These are phyloP conservation scores for Platalea minor DNA, from an alignment of 2,797 vertebrate genomes.

Conservation along the genomic window DNA sequence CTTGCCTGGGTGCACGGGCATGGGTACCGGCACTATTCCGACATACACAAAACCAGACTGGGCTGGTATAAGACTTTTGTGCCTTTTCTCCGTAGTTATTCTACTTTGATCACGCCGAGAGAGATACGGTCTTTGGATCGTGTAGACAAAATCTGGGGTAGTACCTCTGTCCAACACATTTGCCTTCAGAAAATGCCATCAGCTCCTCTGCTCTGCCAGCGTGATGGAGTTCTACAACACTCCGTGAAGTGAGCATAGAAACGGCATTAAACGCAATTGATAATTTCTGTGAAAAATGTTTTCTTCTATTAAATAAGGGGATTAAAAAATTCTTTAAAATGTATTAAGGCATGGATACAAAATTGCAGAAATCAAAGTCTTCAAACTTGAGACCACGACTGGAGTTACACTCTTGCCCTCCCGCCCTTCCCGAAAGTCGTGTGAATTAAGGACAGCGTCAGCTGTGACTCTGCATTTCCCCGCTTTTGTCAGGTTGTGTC, in stretches of 20 bases:
- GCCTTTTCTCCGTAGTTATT: not conserved
- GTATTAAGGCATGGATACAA: not conserved
- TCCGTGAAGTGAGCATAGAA: not conserved
- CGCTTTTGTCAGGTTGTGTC: conserved; percentile 72
- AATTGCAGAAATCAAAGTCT: conserved; percentile 15
- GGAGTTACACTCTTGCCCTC: not conserved
- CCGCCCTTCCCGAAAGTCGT: conserved; percentile 8
- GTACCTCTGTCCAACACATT: not conserved
- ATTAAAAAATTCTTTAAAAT: conserved; percentile 44
- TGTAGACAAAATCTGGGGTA: no score
- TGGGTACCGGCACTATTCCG: fast-evolving
- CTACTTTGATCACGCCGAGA: not conserved
- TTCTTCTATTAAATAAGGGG: not conserved
- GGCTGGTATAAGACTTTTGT: not conserved
- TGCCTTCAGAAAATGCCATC: not conserved
- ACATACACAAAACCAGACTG: not conserved
- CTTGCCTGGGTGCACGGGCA: not conserved
- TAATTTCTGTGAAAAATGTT: not conserved
- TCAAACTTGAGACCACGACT: not conserved
- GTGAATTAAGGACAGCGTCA: conserved; percentile 61
- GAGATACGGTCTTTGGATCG: not conserved
- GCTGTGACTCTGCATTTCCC: conserved; percentile 70
- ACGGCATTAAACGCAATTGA: not conserved
- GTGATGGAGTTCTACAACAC: not conserved
- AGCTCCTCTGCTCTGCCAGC: not conserved